phyloP scores from a whole-genome alignment of 2,797 vertebrate species.

The Gallinago stenura region DNA sequence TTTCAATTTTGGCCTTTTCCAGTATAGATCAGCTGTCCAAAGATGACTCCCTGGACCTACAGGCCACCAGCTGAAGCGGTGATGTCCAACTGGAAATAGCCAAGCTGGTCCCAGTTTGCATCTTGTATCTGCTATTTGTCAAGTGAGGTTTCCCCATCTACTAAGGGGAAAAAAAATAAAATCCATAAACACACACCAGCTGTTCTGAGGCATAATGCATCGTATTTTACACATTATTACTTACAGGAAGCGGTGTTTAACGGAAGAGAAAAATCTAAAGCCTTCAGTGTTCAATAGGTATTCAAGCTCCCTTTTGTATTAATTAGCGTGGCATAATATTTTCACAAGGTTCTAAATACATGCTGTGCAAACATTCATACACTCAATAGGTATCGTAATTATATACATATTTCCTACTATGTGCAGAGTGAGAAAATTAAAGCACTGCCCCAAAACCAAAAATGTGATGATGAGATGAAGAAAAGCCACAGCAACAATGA shows the following conservation, averaged over 20 bases:
- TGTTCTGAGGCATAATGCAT: not conserved
- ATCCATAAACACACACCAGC: not conserved
- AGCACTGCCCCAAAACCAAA: not conserved
- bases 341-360: not conserved
- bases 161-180: not conserved
- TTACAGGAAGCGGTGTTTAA: not conserved
- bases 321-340: rapidly evolving
- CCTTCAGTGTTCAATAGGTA: not conserved
- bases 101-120: not conserved
- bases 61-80: not conserved
- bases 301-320: not conserved
- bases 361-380: not conserved
- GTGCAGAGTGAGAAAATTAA: not conserved
- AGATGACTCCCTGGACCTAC: not conserved
- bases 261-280: not conserved
- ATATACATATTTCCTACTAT: rapidly evolving
- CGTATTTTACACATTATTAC: not conserved
- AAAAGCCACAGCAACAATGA: not conserved
- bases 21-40: not conserved
- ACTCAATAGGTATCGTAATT: rapidly evolving
- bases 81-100: not conserved
- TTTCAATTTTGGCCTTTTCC: not conserved
- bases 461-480: rapidly evolving
- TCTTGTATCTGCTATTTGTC: not conserved
- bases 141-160: not conserved